A percentile compares a stretch with the other conserved stretches of the same genome.
Evolutionary conservation across 2,113 vertebrate species (phyloP).

Genomic region (Opisthocomus hoazin): DNA sequence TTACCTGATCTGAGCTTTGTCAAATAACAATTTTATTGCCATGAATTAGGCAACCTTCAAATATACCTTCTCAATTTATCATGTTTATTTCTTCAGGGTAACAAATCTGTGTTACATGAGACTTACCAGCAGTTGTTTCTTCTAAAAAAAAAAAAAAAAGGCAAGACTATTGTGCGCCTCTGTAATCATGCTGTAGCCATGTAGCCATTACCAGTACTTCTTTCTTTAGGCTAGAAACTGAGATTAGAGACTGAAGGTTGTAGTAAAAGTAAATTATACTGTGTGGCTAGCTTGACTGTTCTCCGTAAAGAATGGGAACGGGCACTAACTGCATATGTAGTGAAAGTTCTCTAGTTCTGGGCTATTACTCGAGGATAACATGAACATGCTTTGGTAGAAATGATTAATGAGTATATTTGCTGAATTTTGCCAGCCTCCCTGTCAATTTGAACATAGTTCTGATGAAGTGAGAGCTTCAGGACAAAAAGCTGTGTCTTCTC

Average conservation of each 20-base stretch:
- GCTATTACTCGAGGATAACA: neutral
- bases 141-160: neutral
- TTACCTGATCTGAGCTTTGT: neutral
- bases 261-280: slow-evolving; percentile 48
- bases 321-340: neutral
- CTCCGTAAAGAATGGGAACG: neutral
- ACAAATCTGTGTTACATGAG: neutral
- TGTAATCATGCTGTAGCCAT: slow-evolving; percentile 7
- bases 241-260: slow-evolving; percentile 13
- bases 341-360: neutral
- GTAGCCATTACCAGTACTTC: neutral
- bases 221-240: slow-evolving; percentile 33
- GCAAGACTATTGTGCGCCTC: neutral
- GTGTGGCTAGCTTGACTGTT: neutral
- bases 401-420: neutral
- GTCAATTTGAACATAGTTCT: neutral
- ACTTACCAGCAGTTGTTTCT: neutral
- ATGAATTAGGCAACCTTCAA: neutral
- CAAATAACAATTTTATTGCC: neutral
- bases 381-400: neutral
- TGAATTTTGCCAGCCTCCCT: neutral
- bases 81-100: neutral
- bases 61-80: neutral
- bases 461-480: neutral
- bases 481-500: neutral